phyloP scores from a whole-genome alignment of 2,888 invertebrate species.

The Erynnis tages region DNA sequence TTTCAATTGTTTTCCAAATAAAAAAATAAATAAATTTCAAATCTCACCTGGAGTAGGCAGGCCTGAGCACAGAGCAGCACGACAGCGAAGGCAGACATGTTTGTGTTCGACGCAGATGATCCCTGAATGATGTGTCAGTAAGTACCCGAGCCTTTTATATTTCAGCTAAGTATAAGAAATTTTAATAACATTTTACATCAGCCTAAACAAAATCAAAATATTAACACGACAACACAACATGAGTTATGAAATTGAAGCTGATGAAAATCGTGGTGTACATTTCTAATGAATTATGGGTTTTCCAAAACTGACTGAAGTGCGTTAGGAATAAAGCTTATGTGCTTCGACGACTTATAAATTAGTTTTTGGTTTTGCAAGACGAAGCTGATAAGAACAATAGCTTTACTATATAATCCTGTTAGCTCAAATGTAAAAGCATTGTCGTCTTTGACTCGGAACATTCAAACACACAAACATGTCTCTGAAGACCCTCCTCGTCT shows the following conservation, averaged over 20 bases:
- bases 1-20: no score
- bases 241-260: background rate
- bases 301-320: background rate
- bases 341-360: background rate
- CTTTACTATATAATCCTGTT: background rate
- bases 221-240: no score
- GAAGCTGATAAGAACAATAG: background rate
- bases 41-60: constrained; percentile 31
- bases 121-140: background rate
- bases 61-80: constrained; percentile 29
- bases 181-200: background rate
- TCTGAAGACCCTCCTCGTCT: constrained; percentile 38
- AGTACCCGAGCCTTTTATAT: background rate
- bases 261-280: background rate
- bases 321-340: background rate
- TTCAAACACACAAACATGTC: constrained; percentile 36
- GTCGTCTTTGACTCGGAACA: background rate
- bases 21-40: background rate
- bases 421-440: background rate
- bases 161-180: no score
- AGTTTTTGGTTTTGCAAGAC: background rate
- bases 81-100: constrained; percentile 30
- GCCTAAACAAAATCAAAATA: background rate
- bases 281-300: background rate
- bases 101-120: background rate